Evolutionary conservation across 2,797 vertebrate genomes (phyloP), one percentile per base, ranked within the genome.

Genomic region (Steatocranus sp.): DNA sequence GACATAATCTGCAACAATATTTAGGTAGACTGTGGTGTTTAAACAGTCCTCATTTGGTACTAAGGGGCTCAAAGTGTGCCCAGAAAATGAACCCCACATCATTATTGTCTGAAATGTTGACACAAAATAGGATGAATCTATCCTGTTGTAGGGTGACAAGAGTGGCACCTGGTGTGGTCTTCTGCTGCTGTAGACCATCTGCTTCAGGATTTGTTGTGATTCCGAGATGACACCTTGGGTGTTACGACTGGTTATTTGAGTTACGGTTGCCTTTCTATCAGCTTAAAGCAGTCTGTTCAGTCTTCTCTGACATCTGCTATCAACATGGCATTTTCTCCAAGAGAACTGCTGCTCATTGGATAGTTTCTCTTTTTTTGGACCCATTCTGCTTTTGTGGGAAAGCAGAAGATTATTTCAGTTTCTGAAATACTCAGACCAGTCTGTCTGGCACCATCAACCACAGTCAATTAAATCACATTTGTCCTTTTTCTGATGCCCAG

Each of bases 181-280:
- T 43, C 1, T 43, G 36, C 36, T 43, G 36, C 63, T 41, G 20
- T 25, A 68, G 36, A 38, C 5, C 20, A 43, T 43, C 36, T 68
- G 36, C n/a, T 66, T 6, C 61, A 66, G 20, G n/a, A 34, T 66
- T 66, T 66, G 5, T 23, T 66, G n/a, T 38, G 34, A 66, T 66
- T 66, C 61, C 0, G 0, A 38, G n/a, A 38, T 63, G 14, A 68
- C 17, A 10, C 63, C 2, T 41, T 68, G 63, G 63, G 0, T 68
- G 36, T 68, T 25, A 17, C 12, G 1, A 68, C 20, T 68, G 63
- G 12, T 68, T 68, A 68, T 68, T 41, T 68, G 36, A 32, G 15
- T 58, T 30, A 30, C 2, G 3, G 54, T 58, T 41, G 20, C 63
- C 20, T 43, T 68, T 43, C 23, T 43, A 43, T 38, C 61, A 66